phyloP scores from a whole-genome alignment of 2,113 vertebrate genomes.

The Dicerorhinus sumatrensis region DNA sequence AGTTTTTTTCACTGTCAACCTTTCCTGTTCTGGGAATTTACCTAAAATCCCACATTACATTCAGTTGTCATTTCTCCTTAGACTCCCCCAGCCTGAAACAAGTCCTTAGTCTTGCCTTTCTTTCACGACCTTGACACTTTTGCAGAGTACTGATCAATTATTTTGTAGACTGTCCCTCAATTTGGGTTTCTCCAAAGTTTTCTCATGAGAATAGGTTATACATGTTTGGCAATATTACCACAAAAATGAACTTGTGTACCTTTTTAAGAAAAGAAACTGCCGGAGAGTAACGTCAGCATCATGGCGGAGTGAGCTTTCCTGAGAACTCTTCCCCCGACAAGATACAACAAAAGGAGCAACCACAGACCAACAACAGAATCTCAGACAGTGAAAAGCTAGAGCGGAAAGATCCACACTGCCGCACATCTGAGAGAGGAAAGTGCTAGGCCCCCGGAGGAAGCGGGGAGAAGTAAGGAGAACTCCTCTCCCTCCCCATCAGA shows the following conservation, averaged over 20 bases:
- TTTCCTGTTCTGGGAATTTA: not conserved
- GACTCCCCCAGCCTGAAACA: not conserved
- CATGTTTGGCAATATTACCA: not conserved
- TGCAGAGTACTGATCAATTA: not conserved
- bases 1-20: not conserved
- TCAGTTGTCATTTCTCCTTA: conserved; percentile 16
- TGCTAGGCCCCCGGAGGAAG: too few relatives aligned
- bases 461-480: too few relatives aligned
- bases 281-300: too few relatives aligned
- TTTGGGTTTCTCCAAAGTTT: not conserved
- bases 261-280: not conserved
- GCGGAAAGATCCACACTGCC: too few relatives aligned
- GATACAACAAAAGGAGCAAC: too few relatives aligned
- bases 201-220: not conserved
- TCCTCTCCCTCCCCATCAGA: too few relatives aligned
- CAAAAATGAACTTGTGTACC: not conserved
- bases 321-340: too few relatives aligned
- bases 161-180: not conserved
- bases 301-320: too few relatives aligned
- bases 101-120: not conserved
- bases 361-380: too few relatives aligned
- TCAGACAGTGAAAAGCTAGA: too few relatives aligned
- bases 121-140: not conserved
- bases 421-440: too few relatives aligned
- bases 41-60: not conserved